Conservation (phyloP, 2,797 vertebrate species). For the Sciurus vulgaris region DNA sequence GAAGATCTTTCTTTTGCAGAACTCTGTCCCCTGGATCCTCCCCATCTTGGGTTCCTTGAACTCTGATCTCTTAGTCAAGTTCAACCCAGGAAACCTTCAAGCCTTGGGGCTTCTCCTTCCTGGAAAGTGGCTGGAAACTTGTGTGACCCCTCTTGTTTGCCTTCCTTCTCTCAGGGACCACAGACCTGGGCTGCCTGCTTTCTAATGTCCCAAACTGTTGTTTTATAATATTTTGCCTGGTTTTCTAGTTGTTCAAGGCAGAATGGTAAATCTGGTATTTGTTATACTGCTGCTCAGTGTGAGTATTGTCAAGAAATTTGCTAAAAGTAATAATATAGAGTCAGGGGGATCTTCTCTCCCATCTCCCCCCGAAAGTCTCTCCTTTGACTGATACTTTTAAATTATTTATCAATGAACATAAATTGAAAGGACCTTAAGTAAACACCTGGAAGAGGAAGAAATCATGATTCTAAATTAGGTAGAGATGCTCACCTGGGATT, state of each 20-base stretch:
- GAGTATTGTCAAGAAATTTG: not conserved
- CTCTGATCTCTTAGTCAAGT: not conserved
- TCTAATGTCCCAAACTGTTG: not conserved
- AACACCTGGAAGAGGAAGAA: not conserved
- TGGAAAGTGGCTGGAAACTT: rapidly evolving
- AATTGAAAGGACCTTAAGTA: not conserved
- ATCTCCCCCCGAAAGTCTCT: not conserved
- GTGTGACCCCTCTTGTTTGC: rapidly evolving
- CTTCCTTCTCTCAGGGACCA: not conserved
- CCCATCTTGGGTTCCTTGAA: not conserved
- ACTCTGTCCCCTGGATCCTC: not conserved
- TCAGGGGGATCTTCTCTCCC: not conserved
- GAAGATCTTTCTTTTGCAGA: not conserved
- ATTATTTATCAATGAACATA: not conserved
- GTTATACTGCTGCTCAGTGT: not conserved
- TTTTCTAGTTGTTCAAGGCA: not conserved
- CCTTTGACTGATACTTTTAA: not conserved
- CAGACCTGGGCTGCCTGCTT: not conserved
- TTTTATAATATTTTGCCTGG: not conserved
- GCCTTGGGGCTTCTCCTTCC: too few relatives aligned
- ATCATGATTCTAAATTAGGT: not conserved
- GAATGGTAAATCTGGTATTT: not conserved
- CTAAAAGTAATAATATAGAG: not conserved
- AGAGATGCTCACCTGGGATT: too few relatives aligned
- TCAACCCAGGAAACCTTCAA: too few relatives aligned